phyloP scores from a whole-genome alignment of 2,888 invertebrate genomes.

The Noctua pronuba region DNA sequence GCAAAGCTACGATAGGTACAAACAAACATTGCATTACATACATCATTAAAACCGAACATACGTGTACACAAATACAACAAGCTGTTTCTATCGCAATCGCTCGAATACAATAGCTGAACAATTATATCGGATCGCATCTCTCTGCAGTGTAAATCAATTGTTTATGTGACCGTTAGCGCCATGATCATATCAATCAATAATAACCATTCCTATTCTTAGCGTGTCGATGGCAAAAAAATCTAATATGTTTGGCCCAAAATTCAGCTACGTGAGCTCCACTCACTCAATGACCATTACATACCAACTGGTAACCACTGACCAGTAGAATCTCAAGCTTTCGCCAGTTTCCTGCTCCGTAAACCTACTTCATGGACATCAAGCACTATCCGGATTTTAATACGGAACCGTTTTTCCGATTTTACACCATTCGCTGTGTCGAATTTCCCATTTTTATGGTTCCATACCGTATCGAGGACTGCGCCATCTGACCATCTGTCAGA shows the following conservation, averaged over 20 bases:
- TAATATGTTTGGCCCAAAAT: background rate
- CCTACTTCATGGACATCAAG: constrained; percentile 59
- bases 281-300: constrained; percentile 47
- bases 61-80: constrained; percentile 34
- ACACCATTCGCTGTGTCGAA: constrained; percentile 62
- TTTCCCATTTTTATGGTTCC: constrained; percentile 58
- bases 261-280: background rate
- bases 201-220: background rate
- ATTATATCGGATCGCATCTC: constrained; percentile 57
- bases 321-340: constrained; percentile 63
- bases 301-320: constrained; percentile 10
- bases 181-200: constrained; percentile 44
- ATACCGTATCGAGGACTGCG: background rate
- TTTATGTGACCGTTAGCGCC: constrained; percentile 51
- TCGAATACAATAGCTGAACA: constrained; percentile 63
- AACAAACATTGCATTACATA: constrained; percentile 34
- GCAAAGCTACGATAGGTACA: background rate
- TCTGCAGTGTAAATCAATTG: constrained; percentile 48
- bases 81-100: constrained; percentile 67
- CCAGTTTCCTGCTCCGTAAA: constrained; percentile 58
- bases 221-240: background rate
- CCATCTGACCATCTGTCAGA: background rate
- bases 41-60: constrained; percentile 49
- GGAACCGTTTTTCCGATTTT: constrained; percentile 66
- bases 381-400: constrained; percentile 56